These are phyloP conservation scores for Amaurobius ferox DNA, from an alignment of 2,888 invertebrate genomes.

Conservation along the genomic window DNA sequence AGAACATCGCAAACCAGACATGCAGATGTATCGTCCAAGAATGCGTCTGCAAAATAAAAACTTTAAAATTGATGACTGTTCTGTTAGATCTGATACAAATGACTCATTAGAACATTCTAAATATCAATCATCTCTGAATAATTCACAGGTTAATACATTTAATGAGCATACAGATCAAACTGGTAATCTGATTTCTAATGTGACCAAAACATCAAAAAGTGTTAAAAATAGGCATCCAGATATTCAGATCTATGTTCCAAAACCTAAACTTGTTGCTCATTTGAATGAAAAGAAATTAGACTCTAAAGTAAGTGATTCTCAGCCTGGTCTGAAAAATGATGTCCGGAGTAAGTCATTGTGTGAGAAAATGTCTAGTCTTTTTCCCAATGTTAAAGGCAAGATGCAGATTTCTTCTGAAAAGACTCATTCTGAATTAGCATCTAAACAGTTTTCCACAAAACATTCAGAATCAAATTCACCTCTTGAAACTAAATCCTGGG, in stretches of 20 bases:
- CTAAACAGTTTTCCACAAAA: slow-evolving; percentile 11
- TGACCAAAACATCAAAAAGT: slow-evolving; percentile 25
- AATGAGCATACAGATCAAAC: neutral
- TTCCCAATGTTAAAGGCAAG: neutral
- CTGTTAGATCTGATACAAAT: too few species aligned
- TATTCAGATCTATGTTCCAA: slow-evolving; percentile 60
- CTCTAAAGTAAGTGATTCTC: neutral
- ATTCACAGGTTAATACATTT: neutral
- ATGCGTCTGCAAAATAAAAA: slow-evolving; percentile 81
- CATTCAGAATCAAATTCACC: slow-evolving; percentile 28
- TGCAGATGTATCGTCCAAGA: slow-evolving; percentile 86
- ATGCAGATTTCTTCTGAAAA: neutral
- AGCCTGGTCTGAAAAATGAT: neutral
- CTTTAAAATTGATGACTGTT: slow-evolving; percentile 24
- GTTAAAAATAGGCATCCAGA: slow-evolving; percentile 44
- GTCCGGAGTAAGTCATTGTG: too few species aligned
- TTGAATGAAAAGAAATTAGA: neutral
- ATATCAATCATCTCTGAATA: neutral
- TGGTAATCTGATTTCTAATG: too few species aligned
- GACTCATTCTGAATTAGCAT: neutral
- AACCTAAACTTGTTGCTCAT: slow-evolving; percentile 39
- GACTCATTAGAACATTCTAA: neutral
- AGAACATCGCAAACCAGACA: slow-evolving; percentile 80
- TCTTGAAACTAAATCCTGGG: neutral
- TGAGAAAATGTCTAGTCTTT: neutral